phyloP scores from a whole-genome alignment of 2,888 invertebrate species.

The Cosmia pyralina region DNA sequence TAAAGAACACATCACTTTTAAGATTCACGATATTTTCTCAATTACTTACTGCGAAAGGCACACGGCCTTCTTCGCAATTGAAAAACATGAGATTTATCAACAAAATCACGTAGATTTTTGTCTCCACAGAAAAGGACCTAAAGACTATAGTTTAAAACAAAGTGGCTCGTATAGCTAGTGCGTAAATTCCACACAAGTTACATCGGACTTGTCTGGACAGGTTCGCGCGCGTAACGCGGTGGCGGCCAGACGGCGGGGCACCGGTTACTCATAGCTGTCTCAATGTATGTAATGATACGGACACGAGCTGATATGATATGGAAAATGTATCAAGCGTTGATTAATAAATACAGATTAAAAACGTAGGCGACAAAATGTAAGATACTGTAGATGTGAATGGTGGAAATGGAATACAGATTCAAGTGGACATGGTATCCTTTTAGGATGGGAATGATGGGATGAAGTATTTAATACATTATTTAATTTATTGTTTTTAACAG shows the following conservation, averaged over 20 bases:
- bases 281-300: conserved; percentile 64
- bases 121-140: background rate
- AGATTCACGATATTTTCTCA: background rate
- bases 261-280: conserved; percentile 75
- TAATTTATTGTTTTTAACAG: background rate
- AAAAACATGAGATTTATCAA: background rate
- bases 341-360: conserved; percentile 11
- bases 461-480: background rate
- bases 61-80: background rate
- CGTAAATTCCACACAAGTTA: conserved; percentile 69
- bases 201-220: conserved; percentile 71
- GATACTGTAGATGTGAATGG: background rate
- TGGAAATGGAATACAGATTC: background rate
- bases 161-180: conserved; percentile 57
- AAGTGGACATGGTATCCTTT: background rate
- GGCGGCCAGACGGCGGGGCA: conserved; percentile 78
- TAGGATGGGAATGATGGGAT: background rate
- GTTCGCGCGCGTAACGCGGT: conserved; percentile 79
- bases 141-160: conserved; percentile 45
- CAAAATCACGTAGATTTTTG: background rate
- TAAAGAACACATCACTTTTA: too few species aligned
- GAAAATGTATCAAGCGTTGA: conserved; percentile 36
- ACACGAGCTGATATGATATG: conserved; percentile 54
- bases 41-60: background rate
- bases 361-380: background rate